Evolutionary conservation across 2,888 invertebrate species (phyloP).

Genomic region (Tiliacea citrago): DNA sequence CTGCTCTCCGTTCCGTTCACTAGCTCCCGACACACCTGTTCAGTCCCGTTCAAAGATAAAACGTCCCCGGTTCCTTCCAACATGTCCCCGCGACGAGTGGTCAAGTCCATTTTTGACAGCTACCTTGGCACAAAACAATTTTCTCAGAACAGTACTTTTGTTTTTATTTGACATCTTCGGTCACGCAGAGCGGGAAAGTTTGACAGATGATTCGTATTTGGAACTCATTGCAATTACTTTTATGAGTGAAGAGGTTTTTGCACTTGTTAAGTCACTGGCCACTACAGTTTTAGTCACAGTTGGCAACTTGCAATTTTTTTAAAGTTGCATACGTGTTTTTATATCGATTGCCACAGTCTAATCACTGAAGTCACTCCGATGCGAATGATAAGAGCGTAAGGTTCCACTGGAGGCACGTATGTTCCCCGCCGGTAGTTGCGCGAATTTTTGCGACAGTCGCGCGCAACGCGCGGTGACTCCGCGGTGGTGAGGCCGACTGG

Average conservation of each 20-base stretch:
- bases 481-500: slow-evolving; percentile 87
- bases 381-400: slow-evolving; percentile 42
- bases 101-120: slow-evolving; percentile 86
- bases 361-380: slow-evolving; percentile 55
- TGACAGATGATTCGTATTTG: slow-evolving; percentile 61
- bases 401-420: slow-evolving; percentile 61
- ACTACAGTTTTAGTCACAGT: slow-evolving; percentile 55
- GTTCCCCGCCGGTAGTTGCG: slow-evolving; percentile 63
- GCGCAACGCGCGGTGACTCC: slow-evolving; percentile 84
- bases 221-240: slow-evolving; percentile 69
- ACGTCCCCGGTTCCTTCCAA: slow-evolving; percentile 73
- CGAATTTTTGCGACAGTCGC: slow-evolving; percentile 75
- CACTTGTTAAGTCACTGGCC: slow-evolving; percentile 59
- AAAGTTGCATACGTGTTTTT: slow-evolving; percentile 14
- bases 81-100: slow-evolving; percentile 84
- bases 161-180: slow-evolving; percentile 71
- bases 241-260: slow-evolving; percentile 18
- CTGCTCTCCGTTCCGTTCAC: slow-evolving; percentile 79
- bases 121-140: slow-evolving; percentile 62
- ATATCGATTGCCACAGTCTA: slow-evolving; percentile 51
- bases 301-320: slow-evolving; percentile 21
- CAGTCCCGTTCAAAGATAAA: slow-evolving; percentile 75
- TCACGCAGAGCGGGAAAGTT: slow-evolving; percentile 64
- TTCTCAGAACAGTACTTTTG: slow-evolving; percentile 65
- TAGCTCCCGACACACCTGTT: slow-evolving; percentile 78